Evolutionary conservation across 2,888 invertebrate genomes (phyloP), one percentile per base, ranked within the genome.

Genomic region (Horisme vitalbata): DNA sequence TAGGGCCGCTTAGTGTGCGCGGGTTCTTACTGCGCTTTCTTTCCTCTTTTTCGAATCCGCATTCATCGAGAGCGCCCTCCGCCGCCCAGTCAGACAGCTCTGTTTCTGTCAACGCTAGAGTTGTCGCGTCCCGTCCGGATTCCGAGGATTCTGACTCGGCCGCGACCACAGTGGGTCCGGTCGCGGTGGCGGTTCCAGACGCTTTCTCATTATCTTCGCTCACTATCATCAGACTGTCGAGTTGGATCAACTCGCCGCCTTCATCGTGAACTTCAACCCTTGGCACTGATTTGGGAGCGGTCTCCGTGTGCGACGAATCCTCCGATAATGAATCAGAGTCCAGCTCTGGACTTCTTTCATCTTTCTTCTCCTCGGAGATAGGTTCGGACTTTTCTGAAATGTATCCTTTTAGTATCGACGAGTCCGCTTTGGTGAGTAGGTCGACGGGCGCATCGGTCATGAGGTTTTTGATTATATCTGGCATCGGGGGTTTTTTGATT

Each of bases 81-180:
- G 94, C 92, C 0, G 95, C 96, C 96, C 96, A 96, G 73, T 97
- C 96, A 0, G 96, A 96, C n/a, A 96, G 83, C 70, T 96, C 96
- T 0, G 96, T 96, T 77, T 96, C 96, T 0, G 96, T 96, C 7
- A 96, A 83, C 2, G 93, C 95, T 1, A 94, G 92, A 0, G 94
- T 94, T 0, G 93, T 93, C 1, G 91, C 90, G 59, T 95, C 95
- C 1, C 93, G 92, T 39, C 93, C 92, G 0, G 95, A 94, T 57
- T 94, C 94, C 0, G 95, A 94, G 0, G 87, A 87, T 41, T 83
- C 83, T 0, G 86, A 82, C 18, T 84, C 85, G 1, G 64, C 58
- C 83, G 91, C 62, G 82, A 92, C 47, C 0, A 78, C 58, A 0
- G 79, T 78, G 0, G 72, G 91, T 74, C 62, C 92, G 63, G 60